A percentile compares a stretch with the other conserved stretches of the same genome.
These are phyloP conservation scores for Gobionotothen gibberifrons DNA, from an alignment of 2,797 vertebrate genomes.

Conservation along the genomic window DNA sequence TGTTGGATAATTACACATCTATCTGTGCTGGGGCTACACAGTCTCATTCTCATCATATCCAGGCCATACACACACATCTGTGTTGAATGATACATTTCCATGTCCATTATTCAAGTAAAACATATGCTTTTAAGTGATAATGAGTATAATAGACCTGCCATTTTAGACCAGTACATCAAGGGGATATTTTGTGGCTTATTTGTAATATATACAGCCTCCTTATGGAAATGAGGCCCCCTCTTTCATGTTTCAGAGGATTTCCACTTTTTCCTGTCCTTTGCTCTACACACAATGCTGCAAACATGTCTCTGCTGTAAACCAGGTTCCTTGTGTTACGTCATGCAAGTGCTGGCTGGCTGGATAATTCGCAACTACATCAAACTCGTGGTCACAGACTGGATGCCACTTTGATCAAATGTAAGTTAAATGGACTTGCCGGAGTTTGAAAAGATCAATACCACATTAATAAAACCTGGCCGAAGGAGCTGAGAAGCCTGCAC, in stretches of 20 bases:
- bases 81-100: conserved; percentile 44
- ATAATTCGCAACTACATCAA: conserved; percentile 67
- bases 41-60: conserved; percentile 34
- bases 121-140: conserved; percentile 67
- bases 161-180: conserved; percentile 48
- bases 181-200: conserved; percentile 41
- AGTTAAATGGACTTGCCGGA: conserved; percentile 81
- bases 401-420: conserved; percentile 82
- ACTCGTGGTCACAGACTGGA: conserved; percentile 65
- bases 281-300: conserved; percentile 28
- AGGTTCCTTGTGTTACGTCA: conserved; percentile 38
- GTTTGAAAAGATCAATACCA: conserved; percentile 80
- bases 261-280: conserved; percentile 30
- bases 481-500: conserved; percentile 55
- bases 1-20: conserved; percentile 74
- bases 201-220: conserved; percentile 48
- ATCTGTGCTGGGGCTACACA: conserved; percentile 23
- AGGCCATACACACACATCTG: conserved; percentile 59
- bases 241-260: conserved; percentile 58
- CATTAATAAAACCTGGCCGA: conserved; percentile 81
- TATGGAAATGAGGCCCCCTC: conserved; percentile 50
- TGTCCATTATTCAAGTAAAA: conserved; percentile 61
- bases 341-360: conserved; percentile 31
- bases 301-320: conserved; percentile 40
- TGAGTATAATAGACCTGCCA: conserved; percentile 52